These are phyloP conservation scores for Monopis laevigella DNA, from an alignment of 2,888 invertebrate species.

Conservation along the genomic window DNA sequence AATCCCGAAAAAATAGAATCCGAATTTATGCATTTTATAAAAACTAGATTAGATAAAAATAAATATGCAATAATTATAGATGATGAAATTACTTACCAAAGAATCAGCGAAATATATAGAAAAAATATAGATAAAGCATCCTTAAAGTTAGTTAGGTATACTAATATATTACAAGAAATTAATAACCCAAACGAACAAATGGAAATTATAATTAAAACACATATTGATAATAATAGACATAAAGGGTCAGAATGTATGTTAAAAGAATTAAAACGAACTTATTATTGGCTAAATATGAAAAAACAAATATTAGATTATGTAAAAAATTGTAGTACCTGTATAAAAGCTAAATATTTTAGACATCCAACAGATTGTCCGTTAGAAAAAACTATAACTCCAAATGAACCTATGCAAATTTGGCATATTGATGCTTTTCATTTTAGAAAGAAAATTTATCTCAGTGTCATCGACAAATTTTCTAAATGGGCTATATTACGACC, in stretches of 20 bases:
- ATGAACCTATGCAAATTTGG: too few species aligned
- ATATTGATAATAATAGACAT: neutral
- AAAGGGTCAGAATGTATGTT: too few species aligned
- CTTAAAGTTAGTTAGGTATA: neutral
- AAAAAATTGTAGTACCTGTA: too few species aligned
- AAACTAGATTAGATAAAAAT: neutral
- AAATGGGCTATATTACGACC: too few species aligned
- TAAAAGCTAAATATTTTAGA: too few species aligned
- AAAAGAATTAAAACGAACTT: too few species aligned
- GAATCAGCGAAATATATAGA: neutral
- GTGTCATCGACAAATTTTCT: neutral
- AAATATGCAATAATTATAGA: neutral
- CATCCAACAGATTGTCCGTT: too few species aligned
- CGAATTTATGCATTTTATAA: neutral
- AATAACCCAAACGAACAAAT: neutral
- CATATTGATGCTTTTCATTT: neutral
- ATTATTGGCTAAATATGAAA: too few species aligned
- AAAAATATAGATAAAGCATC: neutral
- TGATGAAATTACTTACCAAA: neutral
- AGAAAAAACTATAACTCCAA: too few species aligned
- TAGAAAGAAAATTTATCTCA: neutral
- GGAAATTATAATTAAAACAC: neutral
- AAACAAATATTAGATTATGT: too few species aligned
- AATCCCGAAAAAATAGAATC: neutral
- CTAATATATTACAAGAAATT: neutral